Evolutionary conservation across 2,888 invertebrate genomes (phyloP).

Genomic region (Rhingia campestris): DNA sequence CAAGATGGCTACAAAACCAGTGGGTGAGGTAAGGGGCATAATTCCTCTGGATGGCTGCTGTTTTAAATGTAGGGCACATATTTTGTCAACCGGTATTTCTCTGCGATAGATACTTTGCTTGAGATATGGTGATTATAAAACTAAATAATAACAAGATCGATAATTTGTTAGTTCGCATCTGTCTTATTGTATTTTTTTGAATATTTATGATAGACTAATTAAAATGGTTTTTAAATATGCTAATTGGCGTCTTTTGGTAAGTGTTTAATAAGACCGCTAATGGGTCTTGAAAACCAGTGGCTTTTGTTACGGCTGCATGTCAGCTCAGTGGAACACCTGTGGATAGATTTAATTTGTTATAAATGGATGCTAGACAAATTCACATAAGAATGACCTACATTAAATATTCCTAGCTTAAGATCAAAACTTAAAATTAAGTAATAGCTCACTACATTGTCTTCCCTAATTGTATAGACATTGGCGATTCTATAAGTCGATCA

Average conservation of each 20-base stretch:
- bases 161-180: constrained; percentile 16
- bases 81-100: constrained; percentile 52
- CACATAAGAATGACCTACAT: no score
- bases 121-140: constrained; percentile 47
- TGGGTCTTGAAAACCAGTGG: not conserved
- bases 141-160: constrained; percentile 30
- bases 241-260: constrained; percentile 32
- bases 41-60: constrained; percentile 21
- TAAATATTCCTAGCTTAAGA: no score
- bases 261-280: not conserved
- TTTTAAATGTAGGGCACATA: constrained; percentile 58
- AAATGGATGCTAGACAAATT: not conserved
- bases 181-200: constrained; percentile 3
- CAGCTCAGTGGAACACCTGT: not conserved
- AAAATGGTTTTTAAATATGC: constrained; percentile 39
- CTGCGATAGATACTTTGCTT: constrained; percentile 10
- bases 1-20: constrained; percentile 33
- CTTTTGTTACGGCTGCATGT: not conserved
- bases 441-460: no score
- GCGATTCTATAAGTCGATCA: no score
- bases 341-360: not conserved
- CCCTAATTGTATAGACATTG: no score
- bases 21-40: constrained; percentile 55
- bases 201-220: constrained; percentile 35
- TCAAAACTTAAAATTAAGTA: no score